phyloP scores from a whole-genome alignment of 2,888 invertebrate genomes.

The Dicycla oo region DNA sequence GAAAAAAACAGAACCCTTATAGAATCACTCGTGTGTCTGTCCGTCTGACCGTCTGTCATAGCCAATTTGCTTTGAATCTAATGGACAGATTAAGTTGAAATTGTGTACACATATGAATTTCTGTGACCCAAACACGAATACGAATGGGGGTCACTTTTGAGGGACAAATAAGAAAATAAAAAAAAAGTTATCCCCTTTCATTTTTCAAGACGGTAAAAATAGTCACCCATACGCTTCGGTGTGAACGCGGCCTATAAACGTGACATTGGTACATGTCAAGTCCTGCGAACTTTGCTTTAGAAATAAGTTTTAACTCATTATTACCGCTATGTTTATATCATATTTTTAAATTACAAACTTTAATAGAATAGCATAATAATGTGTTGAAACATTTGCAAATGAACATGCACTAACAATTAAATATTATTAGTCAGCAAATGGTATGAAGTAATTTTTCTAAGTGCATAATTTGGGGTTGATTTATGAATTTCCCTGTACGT shows the following conservation, averaged over 20 bases:
- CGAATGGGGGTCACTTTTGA: no score
- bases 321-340: not conserved
- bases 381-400: conserved; percentile 22
- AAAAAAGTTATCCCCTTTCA: no score
- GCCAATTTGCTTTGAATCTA: no score
- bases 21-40: no score
- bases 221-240: no score
- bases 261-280: not conserved
- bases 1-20: no score
- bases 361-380: conserved; percentile 14
- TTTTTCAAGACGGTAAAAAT: no score
- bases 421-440: conserved; percentile 31
- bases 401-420: conserved; percentile 27
- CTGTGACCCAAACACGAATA: no score
- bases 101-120: no score
- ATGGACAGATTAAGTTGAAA: no score
- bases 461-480: conserved; percentile 57
- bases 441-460: conserved; percentile 51
- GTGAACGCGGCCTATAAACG: not conserved
- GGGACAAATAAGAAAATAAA: no score
- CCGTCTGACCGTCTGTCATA: no score
- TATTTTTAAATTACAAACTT: not conserved
- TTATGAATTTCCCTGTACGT: conserved; percentile 35
- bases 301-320: not conserved
- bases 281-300: not conserved